Base-by-base conservation (phyloP, 2,797 vertebrate species). In the Spheniscus humboldti region DNA sequence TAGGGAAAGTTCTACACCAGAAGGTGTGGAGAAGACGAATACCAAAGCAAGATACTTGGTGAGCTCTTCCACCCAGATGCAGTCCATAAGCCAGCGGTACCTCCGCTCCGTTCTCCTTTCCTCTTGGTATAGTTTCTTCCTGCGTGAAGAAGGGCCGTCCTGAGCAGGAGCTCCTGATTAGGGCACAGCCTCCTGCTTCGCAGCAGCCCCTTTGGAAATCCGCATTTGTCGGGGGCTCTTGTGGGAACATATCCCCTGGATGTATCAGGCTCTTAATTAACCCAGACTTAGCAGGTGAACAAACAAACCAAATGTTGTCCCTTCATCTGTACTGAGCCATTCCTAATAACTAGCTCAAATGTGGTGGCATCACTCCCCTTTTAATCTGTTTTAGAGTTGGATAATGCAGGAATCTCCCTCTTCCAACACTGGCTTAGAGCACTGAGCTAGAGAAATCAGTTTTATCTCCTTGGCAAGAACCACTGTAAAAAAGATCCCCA, bases 251-350 rank as follows among this genome's bases (percentile, higher is more conserved):
- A 89, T 37, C 9, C 39, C 24, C 27, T 45, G 23, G 77, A 53
- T 52, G 68, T 68, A 56, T 60, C 43, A 8, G 75, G 64, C 64
- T 91, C 20, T 77, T 94, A 68, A 95, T 94, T 92, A 91, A 93
- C 72, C 48, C 64, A 77, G 85, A 47, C 82, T 86, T 76, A 91
- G 75, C 87, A 94, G 90, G 83, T 88, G 75, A 95, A 43, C 71
- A 94, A 92, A 85, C 74, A 47, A 89, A 69, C 37, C 27, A 63
- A 76, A 79, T 41, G 69, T 35, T 85, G 39, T 85, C 48, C 1
- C 5, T 67, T 87, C 43, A 35, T 88, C 90, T 74, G 37, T 88
- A 83, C 24, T 27, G 56, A 88, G 75, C 82, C 64, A 50, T 88
- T 96, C 35, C 60, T 73, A 90, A 90, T 53, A 83, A 88, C 68